A percentile compares a stretch with the other conserved stretches of the same genome.
Conservation (phyloP, 1,140 invertebrate species). For the Neodiprion virginianus region DNA sequence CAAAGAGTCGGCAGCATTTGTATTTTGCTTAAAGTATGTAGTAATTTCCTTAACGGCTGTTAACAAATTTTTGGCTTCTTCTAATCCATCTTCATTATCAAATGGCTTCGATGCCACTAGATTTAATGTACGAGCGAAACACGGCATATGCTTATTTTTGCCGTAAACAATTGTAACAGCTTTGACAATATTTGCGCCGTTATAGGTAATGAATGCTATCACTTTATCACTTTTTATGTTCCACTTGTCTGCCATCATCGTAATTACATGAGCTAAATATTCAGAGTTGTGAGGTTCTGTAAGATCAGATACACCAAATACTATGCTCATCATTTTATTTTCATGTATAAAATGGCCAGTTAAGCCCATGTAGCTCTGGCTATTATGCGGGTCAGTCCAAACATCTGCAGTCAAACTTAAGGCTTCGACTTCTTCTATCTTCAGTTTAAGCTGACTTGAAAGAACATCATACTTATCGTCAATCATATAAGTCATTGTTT, state of each 20-base stretch:
- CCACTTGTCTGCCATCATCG: conserved; percentile 39
- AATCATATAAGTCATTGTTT: not conserved
- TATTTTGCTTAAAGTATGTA: not conserved
- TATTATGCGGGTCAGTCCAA: not conserved
- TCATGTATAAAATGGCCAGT: not conserved
- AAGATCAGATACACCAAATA: conserved; percentile 34
- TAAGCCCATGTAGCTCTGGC: not conserved
- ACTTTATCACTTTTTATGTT: conserved; percentile 39
- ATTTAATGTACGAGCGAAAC: conserved; percentile 20
- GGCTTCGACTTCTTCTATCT: not conserved
- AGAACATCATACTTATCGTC: conserved; percentile 5
- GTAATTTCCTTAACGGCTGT: not conserved
- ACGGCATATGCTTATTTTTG: conserved; percentile 38
- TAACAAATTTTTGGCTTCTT: not conserved
- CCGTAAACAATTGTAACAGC: conserved; percentile 45
- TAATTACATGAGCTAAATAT: conserved; percentile 39
- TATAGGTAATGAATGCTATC: conserved; percentile 42
- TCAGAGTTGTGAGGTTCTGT: conserved; percentile 40
- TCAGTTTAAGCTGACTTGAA: not conserved
- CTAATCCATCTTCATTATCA: not conserved
- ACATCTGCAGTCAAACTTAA: not conserved
- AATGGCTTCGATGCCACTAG: not conserved
- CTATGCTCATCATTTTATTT: not conserved
- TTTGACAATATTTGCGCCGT: conserved; percentile 49
- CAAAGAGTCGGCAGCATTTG: not conserved